Evolutionary conservation across 2,888 invertebrate species (phyloP).

Genomic region (Microctonus aethiopoides): DNA sequence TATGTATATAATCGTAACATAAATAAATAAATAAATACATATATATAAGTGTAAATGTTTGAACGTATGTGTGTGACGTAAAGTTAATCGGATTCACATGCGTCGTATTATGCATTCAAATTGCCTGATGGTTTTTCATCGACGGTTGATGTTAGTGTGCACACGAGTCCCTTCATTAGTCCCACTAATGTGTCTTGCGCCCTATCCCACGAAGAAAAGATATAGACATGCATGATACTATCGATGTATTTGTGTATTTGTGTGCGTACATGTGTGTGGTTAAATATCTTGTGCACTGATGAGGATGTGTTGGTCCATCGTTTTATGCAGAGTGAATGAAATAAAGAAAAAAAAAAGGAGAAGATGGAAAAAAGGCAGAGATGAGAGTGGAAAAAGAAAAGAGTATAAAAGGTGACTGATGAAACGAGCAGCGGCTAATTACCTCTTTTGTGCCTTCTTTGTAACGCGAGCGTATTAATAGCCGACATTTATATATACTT

Average conservation of each 20-base stretch:
- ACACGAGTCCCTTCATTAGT: conserved; percentile 55
- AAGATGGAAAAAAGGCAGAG: not conserved
- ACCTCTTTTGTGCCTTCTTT: conserved; percentile 57
- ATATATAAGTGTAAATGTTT: not conserved
- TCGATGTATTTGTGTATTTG: not conserved
- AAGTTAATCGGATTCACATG: conserved; percentile 51
- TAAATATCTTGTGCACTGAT: not conserved
- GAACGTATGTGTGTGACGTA: conserved; percentile 50
- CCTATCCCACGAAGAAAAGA: conserved; percentile 27
- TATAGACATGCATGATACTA: not conserved
- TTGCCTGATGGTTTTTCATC: conserved; percentile 29
- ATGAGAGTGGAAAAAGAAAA: conserved; percentile 3
- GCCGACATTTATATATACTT: conserved; percentile 60
- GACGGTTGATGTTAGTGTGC: conserved; percentile 22
- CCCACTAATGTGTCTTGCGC: conserved; percentile 57
- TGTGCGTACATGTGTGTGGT: not conserved
- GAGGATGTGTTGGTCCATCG: not conserved
- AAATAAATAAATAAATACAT: too few species aligned
- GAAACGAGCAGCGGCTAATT: conserved; percentile 60
- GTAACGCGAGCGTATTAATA: conserved; percentile 62
- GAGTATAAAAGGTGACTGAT: conserved; percentile 58
- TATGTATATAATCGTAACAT: conserved; percentile 41
- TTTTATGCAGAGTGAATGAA: conserved; percentile 4
- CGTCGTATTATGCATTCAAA: conserved; percentile 32
- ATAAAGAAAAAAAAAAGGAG: not conserved